Evolutionary conservation across 2,797 vertebrate genomes (phyloP), one percentile per base, ranked within the genome.

Genomic region (Gallinago stenura): DNA sequence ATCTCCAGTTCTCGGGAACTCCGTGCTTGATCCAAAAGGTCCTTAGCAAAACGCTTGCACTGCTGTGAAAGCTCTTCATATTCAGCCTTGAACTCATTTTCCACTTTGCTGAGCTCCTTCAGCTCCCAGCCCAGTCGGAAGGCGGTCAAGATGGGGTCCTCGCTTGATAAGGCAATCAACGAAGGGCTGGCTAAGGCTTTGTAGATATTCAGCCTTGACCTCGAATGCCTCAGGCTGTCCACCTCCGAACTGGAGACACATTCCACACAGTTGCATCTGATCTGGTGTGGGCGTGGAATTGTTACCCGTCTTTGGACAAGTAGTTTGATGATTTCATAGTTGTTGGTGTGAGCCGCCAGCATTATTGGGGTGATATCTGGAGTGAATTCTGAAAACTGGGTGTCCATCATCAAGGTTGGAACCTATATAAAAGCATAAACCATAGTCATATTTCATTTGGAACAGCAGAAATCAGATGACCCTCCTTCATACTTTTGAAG

Each of bases 281-380:
- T 99, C 98, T 99, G 99, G 97, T 99, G 99, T 0, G 99, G 99
- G 45, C 99, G 98, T 35, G 99, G 99, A 61, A 99, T 99, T 5
- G 99, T 99, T 78, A 99, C 99, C 96, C 99, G 98, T 58, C 99
- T 98, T 96, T 99, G 99, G 68, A 99, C 99, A n/a, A 99, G 98
- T 71, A 99, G 98, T 93, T 99, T 99, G 98, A 99, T 99, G 98
- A 99, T 99, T 97, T 99, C 99, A 3, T 99, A 99, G 98, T 99
- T 99, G 98, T 99, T 99, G 97, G 99, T 99, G 97, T 99, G 99
- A 92, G 99, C 99, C 5, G 99, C 99, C 97, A 99, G 98, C 99
- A 99, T 99, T 96, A 99, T 99, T 39, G 99, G 99, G 48, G 99
- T 99, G 96, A 99, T 99, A 70, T 99, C 99, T 0, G 99, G 99